Evolutionary conservation across 2,888 invertebrate genomes (phyloP).

Genomic region (Morinoia aosen): DNA sequence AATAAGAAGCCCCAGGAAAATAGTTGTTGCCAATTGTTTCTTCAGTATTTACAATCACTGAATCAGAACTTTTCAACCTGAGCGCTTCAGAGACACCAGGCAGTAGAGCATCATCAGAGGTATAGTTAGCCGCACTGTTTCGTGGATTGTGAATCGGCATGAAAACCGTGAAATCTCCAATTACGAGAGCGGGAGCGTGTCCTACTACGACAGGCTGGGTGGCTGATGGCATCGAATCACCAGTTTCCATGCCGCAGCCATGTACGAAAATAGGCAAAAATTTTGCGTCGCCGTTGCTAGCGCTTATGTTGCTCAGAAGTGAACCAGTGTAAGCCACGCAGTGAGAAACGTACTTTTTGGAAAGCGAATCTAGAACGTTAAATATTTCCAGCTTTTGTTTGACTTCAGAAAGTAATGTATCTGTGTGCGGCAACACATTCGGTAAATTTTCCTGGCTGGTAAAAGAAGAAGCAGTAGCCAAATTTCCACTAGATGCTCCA

Average conservation of each 20-base stretch:
- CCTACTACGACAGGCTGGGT: conserved; percentile 30
- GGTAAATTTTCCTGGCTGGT: background rate
- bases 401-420: background rate
- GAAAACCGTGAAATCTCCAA: conserved; percentile 35
- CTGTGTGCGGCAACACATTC: background rate
- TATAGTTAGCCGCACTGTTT: background rate
- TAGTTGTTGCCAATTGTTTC: background rate
- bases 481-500: background rate
- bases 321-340: conserved; percentile 12
- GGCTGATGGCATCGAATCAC: conserved; percentile 31
- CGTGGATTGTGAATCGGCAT: background rate
- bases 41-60: background rate
- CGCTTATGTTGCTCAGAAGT: background rate
- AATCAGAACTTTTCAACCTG: background rate
- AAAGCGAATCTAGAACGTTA: background rate
- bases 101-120: background rate
- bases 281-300: background rate
- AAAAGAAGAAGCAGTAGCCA: background rate
- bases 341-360: background rate
- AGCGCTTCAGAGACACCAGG: background rate
- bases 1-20: background rate
- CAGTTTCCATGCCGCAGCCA: conserved; percentile 43
- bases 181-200: background rate
- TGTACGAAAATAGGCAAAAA: background rate
- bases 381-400: background rate